These are phyloP conservation scores for Cryptotermes secundus DNA, from an alignment of 1,140 invertebrate species.

Conservation along the genomic window DNA sequence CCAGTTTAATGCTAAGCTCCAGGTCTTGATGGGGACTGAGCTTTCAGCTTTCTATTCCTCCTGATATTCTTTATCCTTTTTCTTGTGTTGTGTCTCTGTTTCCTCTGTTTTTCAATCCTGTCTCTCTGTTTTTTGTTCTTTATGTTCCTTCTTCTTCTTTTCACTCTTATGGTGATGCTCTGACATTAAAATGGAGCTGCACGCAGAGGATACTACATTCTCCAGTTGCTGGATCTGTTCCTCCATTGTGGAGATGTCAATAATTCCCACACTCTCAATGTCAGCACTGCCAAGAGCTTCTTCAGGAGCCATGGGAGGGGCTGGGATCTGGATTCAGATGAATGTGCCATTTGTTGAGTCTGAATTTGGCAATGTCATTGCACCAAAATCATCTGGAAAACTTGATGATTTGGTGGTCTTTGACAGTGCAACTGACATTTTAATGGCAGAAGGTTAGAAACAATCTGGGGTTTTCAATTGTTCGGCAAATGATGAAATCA, in stretches of 20 bases:
- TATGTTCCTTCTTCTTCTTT: constrained; percentile 65
- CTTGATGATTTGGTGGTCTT: constrained; percentile 35
- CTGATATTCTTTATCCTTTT: constrained; percentile 52
- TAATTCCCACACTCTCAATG: constrained; percentile 1
- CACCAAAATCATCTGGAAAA: constrained; percentile 36
- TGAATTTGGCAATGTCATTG: constrained; percentile 27
- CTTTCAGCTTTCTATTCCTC: constrained; percentile 38
- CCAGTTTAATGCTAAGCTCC: constrained; percentile 42
- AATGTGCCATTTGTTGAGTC: constrained; percentile 28
- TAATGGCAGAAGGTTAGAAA: constrained; percentile 43
- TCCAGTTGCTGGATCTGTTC: constrained; percentile 9
- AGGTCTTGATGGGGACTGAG: constrained; percentile 59
- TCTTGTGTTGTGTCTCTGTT: constrained; percentile 61
- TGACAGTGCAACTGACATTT: constrained; percentile 35
- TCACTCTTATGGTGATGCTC: constrained; percentile 54
- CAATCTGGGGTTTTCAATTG: constrained; percentile 45
- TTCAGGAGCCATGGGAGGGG: constrained; percentile 28
- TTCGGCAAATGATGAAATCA: constrained; percentile 39
- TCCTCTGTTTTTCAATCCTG: constrained; percentile 51
- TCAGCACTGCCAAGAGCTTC: constrained; percentile 35
- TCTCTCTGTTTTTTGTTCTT: constrained; percentile 64
- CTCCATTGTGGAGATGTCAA: constrained; percentile 22
- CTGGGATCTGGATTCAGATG: background rate
- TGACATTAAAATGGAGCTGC: constrained; percentile 26
- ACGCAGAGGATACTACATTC: background rate